phyloP scores from a whole-genome alignment of 2,797 vertebrate genomes.

The Sebastes steindachneri region DNA sequence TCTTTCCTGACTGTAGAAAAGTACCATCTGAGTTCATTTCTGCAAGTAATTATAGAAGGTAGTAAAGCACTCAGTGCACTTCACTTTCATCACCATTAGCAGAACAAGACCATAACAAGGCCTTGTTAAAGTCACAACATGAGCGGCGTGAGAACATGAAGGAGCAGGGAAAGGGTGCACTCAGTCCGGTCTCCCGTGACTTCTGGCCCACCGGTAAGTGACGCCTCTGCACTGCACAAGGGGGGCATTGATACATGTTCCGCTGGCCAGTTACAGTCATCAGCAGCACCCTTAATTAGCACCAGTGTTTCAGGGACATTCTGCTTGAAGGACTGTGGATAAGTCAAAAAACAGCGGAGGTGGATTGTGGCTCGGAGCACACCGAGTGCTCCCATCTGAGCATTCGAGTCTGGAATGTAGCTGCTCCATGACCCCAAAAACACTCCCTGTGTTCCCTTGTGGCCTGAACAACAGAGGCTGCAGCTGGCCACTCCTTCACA shows the following conservation, averaged over 20 bases:
- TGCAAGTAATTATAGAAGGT: constrained; percentile 21
- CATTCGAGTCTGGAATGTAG: constrained; percentile 67
- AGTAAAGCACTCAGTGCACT: constrained; percentile 23
- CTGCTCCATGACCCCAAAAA: constrained; percentile 74
- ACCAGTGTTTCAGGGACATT: constrained; percentile 39
- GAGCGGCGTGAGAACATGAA: constrained; percentile 56
- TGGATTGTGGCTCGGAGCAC: constrained; percentile 23
- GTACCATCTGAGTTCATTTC: constrained; percentile 17
- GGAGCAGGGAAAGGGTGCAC: constrained; percentile 1
- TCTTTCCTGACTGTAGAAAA: neutral
- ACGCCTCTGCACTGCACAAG: constrained; percentile 31
- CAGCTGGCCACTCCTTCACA: constrained; percentile 67
- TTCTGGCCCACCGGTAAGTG: constrained; percentile 40
- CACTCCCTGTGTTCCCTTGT: constrained; percentile 55
- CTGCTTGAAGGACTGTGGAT: constrained; percentile 18
- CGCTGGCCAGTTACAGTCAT: constrained; percentile 21
- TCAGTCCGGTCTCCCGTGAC: constrained; percentile 48
- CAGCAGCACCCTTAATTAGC: constrained; percentile 53
- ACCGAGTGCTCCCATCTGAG: constrained; percentile 60
- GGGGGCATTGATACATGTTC: constrained; percentile 43
- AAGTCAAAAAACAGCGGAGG: constrained; percentile 36
- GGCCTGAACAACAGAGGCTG: constrained; percentile 64
- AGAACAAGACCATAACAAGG: constrained; percentile 30
- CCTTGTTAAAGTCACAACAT: constrained; percentile 48
- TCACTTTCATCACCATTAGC: constrained; percentile 35